These are phyloP conservation scores for Hemistola chrysoprasaria DNA, from an alignment of 2,888 invertebrate species.

Conservation along the genomic window DNA sequence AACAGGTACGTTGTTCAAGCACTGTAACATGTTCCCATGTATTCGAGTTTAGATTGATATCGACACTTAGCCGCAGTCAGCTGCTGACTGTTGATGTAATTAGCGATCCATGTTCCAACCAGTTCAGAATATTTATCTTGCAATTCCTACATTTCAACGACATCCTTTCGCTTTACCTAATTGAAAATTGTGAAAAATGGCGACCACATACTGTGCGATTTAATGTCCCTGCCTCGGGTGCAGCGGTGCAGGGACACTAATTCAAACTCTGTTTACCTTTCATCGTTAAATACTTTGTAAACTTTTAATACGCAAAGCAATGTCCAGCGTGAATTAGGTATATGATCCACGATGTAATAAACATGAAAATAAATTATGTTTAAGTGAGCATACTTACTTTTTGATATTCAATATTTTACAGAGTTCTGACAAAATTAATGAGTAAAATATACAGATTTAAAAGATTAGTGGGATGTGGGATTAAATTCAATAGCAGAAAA, in stretches of 20 bases:
- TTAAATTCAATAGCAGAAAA: too few species aligned
- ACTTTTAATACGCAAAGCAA: slow-evolving; percentile 6
- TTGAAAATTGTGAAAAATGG: slow-evolving; percentile 68
- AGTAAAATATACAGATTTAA: too few species aligned
- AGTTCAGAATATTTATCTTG: slow-evolving; percentile 42
- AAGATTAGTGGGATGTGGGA: too few species aligned
- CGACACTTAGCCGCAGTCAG: slow-evolving; percentile 58
- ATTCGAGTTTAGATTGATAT: slow-evolving; percentile 60
- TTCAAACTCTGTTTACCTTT: slow-evolving; percentile 39
- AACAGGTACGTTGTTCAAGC: slow-evolving; percentile 38
- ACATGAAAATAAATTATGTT: not conserved
- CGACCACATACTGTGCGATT: slow-evolving; percentile 57
- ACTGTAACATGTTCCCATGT: slow-evolving; percentile 46
- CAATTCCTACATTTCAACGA: slow-evolving; percentile 43
- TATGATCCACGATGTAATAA: slow-evolving; percentile 9
- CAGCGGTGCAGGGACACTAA: slow-evolving; percentile 22
- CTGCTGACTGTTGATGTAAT: slow-evolving; percentile 68
- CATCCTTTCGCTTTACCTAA: slow-evolving; percentile 43
- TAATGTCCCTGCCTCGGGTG: slow-evolving; percentile 49
- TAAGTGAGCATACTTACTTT: too few species aligned
- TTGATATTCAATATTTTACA: too few species aligned
- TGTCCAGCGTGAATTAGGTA: slow-evolving; percentile 8
- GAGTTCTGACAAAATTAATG: too few species aligned
- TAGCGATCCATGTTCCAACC: slow-evolving; percentile 49
- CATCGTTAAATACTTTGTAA: slow-evolving; percentile 18